Percentiles rank a stretch among this genome's conserved stretches.
phyloP scores from a whole-genome alignment of 1,140 invertebrate species.

The Caerostris darwini region DNA sequence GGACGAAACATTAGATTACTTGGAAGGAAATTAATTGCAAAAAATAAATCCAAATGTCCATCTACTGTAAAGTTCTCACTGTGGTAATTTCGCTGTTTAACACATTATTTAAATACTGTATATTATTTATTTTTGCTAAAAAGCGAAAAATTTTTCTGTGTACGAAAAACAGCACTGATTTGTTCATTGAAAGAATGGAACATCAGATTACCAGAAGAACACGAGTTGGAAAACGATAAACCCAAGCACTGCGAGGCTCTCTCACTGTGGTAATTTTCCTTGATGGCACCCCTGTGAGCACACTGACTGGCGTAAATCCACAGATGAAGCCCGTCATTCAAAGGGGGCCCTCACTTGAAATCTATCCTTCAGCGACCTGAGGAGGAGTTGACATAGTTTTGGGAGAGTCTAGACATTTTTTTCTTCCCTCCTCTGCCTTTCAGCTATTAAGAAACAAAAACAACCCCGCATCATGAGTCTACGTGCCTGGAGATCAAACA shows the following conservation, averaged over 20 bases:
- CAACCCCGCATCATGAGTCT: background rate
- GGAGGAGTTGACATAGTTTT: conserved; percentile 44
- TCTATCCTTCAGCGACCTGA: conserved; percentile 23
- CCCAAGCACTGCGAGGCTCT: background rate
- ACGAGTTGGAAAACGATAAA: background rate
- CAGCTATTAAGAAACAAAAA: background rate
- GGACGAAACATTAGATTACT: too few relatives aligned
- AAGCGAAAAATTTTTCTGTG: too few relatives aligned
- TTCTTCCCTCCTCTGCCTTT: background rate
- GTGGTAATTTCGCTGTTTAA: too few relatives aligned
- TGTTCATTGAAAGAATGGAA: too few relatives aligned
- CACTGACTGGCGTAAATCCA: conserved; percentile 23
- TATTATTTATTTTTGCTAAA: too few relatives aligned
- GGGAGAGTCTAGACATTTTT: conserved; percentile 37
- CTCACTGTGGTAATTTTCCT: background rate
- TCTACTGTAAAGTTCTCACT: too few relatives aligned
- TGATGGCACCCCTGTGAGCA: conserved; percentile 17
- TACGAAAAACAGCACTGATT: too few relatives aligned
- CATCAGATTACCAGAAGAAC: background rate
- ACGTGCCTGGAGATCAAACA: conserved; percentile 8
- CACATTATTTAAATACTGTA: too few relatives aligned
- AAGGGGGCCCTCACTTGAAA: conserved; percentile 20
- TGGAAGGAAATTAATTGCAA: too few relatives aligned
- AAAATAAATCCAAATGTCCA: too few relatives aligned
- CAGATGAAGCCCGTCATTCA: conserved; percentile 34